Conservation (phyloP, 2,113 vertebrate genomes). For the Anarhynchus alexandrinus region DNA sequence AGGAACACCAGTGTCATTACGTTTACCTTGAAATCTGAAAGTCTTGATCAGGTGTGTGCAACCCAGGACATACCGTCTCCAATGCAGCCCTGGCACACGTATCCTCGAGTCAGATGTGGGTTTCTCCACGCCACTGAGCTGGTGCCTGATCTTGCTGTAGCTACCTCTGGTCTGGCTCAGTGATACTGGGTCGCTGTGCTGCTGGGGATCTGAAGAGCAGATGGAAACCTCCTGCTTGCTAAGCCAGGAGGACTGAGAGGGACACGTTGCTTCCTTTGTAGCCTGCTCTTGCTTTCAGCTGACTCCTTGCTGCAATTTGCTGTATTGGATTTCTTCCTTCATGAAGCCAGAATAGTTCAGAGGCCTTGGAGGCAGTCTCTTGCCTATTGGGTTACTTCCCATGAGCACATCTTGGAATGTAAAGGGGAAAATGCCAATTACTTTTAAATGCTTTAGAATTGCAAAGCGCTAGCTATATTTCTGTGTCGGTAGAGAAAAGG, state of each 20-base stretch:
- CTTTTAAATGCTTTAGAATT: neutral
- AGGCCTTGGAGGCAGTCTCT: neutral
- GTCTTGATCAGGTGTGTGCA: neutral
- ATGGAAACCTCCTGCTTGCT: neutral
- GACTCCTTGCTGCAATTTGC: neutral
- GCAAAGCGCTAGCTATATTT: neutral
- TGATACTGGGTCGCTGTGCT: neutral
- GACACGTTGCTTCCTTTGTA: neutral
- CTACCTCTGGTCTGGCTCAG: neutral
- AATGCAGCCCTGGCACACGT: accelerated
- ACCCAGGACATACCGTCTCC: neutral
- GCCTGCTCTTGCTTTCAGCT: neutral
- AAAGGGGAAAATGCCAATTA: neutral
- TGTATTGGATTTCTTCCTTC: neutral
- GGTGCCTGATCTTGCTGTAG: neutral
- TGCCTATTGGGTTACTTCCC: neutral
- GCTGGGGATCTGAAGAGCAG: neutral
- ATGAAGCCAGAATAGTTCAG: neutral
- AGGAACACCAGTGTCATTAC: neutral
- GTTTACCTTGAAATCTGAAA: neutral
- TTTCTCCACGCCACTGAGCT: neutral
- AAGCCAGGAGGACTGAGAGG: neutral
- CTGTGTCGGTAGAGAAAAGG: neutral
- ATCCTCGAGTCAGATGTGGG: accelerated
- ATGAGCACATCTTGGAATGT: neutral